A percentile compares a stretch with the other conserved stretches of the same genome.
These are phyloP conservation scores for Halcyon smyrnensis DNA, from an alignment of 2,797 vertebrate species.

Conservation along the genomic window DNA sequence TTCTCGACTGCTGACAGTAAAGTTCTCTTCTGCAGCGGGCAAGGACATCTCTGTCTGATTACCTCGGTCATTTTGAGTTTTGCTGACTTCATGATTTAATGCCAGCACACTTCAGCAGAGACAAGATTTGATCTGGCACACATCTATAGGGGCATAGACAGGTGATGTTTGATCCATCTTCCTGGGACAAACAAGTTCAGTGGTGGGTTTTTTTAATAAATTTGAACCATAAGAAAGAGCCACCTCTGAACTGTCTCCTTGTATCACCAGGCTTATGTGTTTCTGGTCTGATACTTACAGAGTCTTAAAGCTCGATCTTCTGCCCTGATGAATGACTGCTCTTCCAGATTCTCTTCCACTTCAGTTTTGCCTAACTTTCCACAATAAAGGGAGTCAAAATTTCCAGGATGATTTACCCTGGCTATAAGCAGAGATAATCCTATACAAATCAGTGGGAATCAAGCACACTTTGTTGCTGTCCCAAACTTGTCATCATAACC, in stretches of 20 bases:
- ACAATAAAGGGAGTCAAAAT: not conserved
- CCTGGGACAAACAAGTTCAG: not conserved
- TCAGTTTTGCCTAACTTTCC: not conserved
- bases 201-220: not conserved
- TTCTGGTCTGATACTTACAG: not conserved
- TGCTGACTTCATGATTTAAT: slow-evolving; percentile 1
- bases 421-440: not conserved
- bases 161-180: not conserved
- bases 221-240: not conserved
- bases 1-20: not conserved
- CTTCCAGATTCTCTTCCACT: not conserved
- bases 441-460: not conserved
- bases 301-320: not conserved
- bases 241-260: not conserved
- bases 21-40: not conserved
- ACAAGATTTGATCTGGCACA: not conserved
- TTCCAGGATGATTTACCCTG: not conserved
- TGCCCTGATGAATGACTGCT: not conserved
- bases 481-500: not conserved
- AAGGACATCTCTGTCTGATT: not conserved
- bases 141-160: not conserved
- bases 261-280: not conserved
- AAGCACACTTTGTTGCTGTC: not conserved
- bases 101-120: not conserved
- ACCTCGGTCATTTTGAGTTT: not conserved